Percentiles rank a stretch among this genome's conserved stretches.
Evolutionary conservation across 2,113 vertebrate species (phyloP).

Genomic region (Psittacula cyanocephala): DNA sequence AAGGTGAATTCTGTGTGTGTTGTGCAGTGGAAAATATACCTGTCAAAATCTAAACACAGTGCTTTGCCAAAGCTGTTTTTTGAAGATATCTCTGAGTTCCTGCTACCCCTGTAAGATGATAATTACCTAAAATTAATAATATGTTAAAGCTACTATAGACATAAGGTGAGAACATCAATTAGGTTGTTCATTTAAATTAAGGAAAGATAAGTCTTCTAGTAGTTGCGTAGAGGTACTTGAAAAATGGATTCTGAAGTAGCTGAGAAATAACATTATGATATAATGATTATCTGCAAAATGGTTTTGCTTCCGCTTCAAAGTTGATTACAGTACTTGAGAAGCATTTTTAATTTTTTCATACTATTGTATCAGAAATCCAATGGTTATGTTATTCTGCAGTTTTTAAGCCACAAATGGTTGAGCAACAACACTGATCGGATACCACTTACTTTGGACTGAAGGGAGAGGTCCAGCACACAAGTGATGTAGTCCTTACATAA

Average conservation of each 20-base stretch:
- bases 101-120: neutral
- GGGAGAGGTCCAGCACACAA: neutral
- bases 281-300: neutral
- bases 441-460: neutral
- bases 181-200: neutral
- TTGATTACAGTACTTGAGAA: neutral
- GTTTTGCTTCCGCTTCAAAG: neutral
- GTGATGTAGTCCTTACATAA: neutral
- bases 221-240: neutral
- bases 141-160: neutral
- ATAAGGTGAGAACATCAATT: neutral
- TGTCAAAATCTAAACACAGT: neutral
- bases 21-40: neutral
- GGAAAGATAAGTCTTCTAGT: neutral
- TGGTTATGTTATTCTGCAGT: neutral
- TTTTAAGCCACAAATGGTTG: neutral
- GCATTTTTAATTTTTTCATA: neutral
- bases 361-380: neutral
- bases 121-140: neutral
- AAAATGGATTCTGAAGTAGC: neutral
- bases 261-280: neutral
- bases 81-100: neutral
- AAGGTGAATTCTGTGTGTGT: neutral
- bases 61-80: neutral
- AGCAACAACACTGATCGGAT: neutral